Evolutionary conservation across 2,113 vertebrate genomes (phyloP), one percentile per base, ranked within the genome.

Genomic region (Pseudorhombus dupliciocellatus): DNA sequence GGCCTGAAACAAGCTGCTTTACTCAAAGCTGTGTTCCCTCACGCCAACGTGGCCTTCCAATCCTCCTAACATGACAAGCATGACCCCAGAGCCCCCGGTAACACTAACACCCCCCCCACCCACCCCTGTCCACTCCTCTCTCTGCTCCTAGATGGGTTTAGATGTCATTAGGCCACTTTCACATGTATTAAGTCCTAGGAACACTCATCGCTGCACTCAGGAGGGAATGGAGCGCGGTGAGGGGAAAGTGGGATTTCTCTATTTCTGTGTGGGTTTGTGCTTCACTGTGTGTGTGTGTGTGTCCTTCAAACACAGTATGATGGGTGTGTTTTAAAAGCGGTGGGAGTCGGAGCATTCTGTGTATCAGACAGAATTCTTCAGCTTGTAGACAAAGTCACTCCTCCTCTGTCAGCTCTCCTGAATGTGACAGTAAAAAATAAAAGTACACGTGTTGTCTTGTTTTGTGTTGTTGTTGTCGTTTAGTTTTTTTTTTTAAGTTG

Each of bases 1-100:
- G 76, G 83, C 76, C 81, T 84, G 72, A 88, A 91, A 90, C 90
- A 91, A 92, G 91, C 92, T 90, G 91, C 90, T 93, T 93, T 90
- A 65, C 75, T 83, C 84, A 84, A 85, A 88, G 88, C 86, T 56
- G 75, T 65, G 70, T 70, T 77, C 54, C 76, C 86, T 83, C 85
- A 83, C 50, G 84, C 88, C 82, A 90, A 51, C 10, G 8, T 60
- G 75, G 81, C 77, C 82, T 79, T 87, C 71, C 87, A 90, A 90
- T 89, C 89, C 65, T 73, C 82, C 86, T 85, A 77, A 88, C 90
- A 90, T 56, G 87, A 87, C 86, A 84, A 79, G 82, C 81, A 62
- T 75, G 80, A 85, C 89, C 86, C 75, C 11, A 4, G 75, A 51
- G 30, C 66, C 72, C 24, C 58, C 42, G 24, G 24, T 50, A 8